phyloP scores from a whole-genome alignment of 1,140 invertebrate genomes.

The Manduca sexta region DNA sequence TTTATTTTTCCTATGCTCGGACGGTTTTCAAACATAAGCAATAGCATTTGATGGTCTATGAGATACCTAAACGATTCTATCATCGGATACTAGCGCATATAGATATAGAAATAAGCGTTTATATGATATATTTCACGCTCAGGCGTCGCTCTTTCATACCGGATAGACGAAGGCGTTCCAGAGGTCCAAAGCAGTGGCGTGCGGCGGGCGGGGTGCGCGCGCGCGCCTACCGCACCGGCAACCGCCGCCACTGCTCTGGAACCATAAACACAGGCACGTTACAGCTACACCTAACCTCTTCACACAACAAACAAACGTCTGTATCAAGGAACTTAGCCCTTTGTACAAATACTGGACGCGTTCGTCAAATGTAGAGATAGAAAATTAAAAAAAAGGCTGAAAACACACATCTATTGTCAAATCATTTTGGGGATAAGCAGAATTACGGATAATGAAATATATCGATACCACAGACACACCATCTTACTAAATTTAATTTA shows the following conservation, averaged over 20 bases:
- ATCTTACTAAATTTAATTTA: too few species aligned
- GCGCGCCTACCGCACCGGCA: slow-evolving; percentile 70
- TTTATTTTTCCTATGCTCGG: too few species aligned
- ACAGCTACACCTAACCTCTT: slow-evolving; percentile 31
- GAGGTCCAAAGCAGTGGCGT: slow-evolving; percentile 75
- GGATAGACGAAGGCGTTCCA: slow-evolving; percentile 74
- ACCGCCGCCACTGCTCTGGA: slow-evolving; percentile 74
- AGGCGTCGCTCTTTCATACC: slow-evolving; percentile 69
- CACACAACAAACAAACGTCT: slow-evolving; percentile 3
- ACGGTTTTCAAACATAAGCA: too few species aligned
- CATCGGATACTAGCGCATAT: background rate
- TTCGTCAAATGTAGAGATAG: too few species aligned
- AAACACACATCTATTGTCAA: too few species aligned
- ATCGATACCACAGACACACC: too few species aligned
- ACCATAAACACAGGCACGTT: slow-evolving; percentile 68
- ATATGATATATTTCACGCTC: slow-evolving; percentile 29
- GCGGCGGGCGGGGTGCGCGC: slow-evolving; percentile 67
- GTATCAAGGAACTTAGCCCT: background rate
- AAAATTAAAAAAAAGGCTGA: too few species aligned
- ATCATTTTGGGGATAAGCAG: too few species aligned
- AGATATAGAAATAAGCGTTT: background rate
- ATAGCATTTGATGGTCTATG: too few species aligned
- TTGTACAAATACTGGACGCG: too few species aligned
- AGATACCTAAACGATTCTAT: too few species aligned
- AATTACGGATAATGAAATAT: too few species aligned